Evolutionary conservation across 2,797 vertebrate species (phyloP).

Genomic region (Halcyon leucocephala): DNA sequence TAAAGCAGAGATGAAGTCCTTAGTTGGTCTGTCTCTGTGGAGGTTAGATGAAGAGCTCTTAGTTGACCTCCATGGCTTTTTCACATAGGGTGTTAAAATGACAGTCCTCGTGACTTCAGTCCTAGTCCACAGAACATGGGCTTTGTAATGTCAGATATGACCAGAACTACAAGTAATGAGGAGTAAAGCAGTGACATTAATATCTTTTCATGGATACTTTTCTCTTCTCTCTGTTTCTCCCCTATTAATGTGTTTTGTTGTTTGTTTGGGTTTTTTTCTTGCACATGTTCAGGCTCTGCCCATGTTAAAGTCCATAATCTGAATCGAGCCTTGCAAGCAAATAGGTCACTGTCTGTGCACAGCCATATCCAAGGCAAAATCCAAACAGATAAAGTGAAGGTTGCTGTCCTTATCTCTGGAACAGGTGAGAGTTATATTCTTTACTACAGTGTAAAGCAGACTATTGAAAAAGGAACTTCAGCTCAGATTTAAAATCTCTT

Average conservation of each 20-base stretch:
- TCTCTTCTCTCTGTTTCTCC: background rate
- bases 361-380: conserved; percentile 66
- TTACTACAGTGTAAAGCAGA: background rate
- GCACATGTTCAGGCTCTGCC: conserved; percentile 59
- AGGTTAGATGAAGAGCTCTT: background rate
- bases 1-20: background rate
- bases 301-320: conserved; percentile 77
- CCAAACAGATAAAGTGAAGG: conserved; percentile 75
- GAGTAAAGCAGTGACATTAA: background rate
- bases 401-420: conserved; percentile 95
- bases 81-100: background rate
- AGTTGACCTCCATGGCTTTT: background rate
- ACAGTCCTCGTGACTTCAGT: background rate
- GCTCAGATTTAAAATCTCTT: background rate
- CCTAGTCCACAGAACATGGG: background rate
- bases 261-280: background rate
- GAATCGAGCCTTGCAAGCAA: conserved; percentile 66
- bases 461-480: background rate
- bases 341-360: background rate
- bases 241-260: background rate
- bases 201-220: background rate
- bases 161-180: background rate
- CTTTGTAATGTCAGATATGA: background rate
- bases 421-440: conserved; percentile 82
- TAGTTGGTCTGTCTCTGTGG: background rate